Percentiles rank a stretch among this genome's conserved stretches.
These are phyloP conservation scores for Pseudochromis fuscus DNA, from an alignment of 2,797 vertebrate genomes.

Conservation along the genomic window DNA sequence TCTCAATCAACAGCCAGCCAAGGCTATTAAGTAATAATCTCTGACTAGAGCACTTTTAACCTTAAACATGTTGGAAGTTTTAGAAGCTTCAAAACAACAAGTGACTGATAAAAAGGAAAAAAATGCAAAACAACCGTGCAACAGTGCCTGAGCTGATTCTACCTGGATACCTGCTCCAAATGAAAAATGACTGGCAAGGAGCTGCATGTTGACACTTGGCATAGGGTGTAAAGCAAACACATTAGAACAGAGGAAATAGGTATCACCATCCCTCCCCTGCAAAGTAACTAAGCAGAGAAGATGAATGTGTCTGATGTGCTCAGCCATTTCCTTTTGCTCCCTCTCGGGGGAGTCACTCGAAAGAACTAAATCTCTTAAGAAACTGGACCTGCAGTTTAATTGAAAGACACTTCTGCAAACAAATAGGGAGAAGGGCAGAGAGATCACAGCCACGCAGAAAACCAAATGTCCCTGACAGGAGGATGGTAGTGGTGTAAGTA, in stretches of 20 bases:
- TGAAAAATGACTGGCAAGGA: conserved; percentile 75
- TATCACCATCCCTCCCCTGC: conserved; percentile 66
- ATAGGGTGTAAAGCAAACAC: conserved; percentile 73
- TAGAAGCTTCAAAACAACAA: conserved; percentile 44
- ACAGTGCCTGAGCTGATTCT: conserved; percentile 31
- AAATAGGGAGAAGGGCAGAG: conserved; percentile 36
- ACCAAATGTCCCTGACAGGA: conserved; percentile 8
- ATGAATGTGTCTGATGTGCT: conserved; percentile 70
- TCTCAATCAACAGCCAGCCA: conserved; percentile 82
- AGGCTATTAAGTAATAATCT: conserved; percentile 83
- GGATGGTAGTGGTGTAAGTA: neutral
- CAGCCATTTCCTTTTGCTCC: conserved; percentile 66
- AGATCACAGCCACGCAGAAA: conserved; percentile 26
- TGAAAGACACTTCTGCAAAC: conserved; percentile 60
- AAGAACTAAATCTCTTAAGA: conserved; percentile 53
- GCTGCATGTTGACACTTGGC: conserved; percentile 71
- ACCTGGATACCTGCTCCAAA: conserved; percentile 49
- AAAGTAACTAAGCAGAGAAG: conserved; percentile 72
- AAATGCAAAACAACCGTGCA: neutral
- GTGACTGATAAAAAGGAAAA: conserved; percentile 11
- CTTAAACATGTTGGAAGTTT: conserved; percentile 67
- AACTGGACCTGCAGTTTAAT: conserved; percentile 58
- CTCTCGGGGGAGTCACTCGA: conserved; percentile 62
- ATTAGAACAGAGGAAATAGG: conserved; percentile 74
- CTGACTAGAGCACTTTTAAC: conserved; percentile 76